These are phyloP conservation scores for Hassar affinis DNA, from an alignment of 2,113 vertebrate species.

Conservation along the genomic window DNA sequence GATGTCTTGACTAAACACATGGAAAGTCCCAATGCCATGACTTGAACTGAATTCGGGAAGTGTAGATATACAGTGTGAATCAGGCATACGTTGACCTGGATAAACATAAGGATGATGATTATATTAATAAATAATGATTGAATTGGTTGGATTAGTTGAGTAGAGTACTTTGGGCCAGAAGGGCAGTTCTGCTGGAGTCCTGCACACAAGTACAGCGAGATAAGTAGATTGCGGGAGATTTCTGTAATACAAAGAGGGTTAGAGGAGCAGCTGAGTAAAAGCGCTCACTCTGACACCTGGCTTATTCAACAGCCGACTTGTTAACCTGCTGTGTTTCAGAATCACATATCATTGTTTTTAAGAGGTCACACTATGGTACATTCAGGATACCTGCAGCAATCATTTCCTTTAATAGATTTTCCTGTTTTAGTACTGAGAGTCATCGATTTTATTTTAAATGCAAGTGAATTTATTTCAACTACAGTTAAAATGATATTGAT, in stretches of 20 bases:
- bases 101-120: neutral
- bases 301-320: conserved; percentile 6
- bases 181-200: neutral
- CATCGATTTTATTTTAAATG: no score
- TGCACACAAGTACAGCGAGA: conserved; percentile 47
- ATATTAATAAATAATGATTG: neutral
- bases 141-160: neutral
- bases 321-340: neutral
- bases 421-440: no score
- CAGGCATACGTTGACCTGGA: neutral
- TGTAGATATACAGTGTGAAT: neutral
- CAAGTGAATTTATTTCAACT: no score
- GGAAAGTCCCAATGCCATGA: neutral
- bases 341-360: neutral
- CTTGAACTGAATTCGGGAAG: neutral
- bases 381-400: neutral
- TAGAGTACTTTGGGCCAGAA: neutral
- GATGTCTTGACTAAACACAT: neutral
- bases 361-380: neutral
- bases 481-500: no score
- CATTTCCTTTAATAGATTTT: no score
- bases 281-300: conserved; percentile 49
- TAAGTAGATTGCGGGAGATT: conserved; percentile 50
- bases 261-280: conserved; percentile 62
- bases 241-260: conserved; percentile 62